Percentiles rank a stretch among this genome's conserved stretches.
Conservation (phyloP, 2,797 vertebrate genomes). For the Chloroceryle amazona region DNA sequence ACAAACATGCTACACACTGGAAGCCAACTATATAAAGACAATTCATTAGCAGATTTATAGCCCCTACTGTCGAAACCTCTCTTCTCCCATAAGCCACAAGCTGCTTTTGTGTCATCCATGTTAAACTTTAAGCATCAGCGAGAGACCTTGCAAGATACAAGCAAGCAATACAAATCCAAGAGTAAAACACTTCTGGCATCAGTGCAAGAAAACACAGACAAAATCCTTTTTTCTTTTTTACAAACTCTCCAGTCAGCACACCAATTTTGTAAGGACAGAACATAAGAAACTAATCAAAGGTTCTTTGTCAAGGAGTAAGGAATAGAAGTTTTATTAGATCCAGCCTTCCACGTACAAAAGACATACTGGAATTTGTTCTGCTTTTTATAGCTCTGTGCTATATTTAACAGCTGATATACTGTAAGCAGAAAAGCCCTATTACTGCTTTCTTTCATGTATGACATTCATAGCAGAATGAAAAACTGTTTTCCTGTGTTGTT, state of each 20-base stretch:
- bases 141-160: not conserved
- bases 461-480: not conserved
- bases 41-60: not conserved
- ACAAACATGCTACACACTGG: not conserved
- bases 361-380: not conserved
- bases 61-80: not conserved
- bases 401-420: slow-evolving; percentile 23
- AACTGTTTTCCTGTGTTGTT: not conserved
- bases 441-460: not conserved
- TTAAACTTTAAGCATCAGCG: not conserved
- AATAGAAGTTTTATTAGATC: not conserved
- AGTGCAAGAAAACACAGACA: not conserved
- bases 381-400: slow-evolving; percentile 1
- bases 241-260: not conserved
- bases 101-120: not conserved
- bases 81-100: not conserved
- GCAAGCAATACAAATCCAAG: not conserved
- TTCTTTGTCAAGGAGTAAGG: not conserved
- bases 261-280: not conserved
- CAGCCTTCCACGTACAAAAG: not conserved
- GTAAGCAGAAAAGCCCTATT: not conserved
- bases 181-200: not conserved
- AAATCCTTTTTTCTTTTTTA: not conserved
- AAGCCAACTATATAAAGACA: not conserved
- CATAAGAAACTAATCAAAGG: not conserved